Base-by-base conservation (phyloP, 2,888 invertebrate species). In the Kuschelorhynchus macadamiae region DNA sequence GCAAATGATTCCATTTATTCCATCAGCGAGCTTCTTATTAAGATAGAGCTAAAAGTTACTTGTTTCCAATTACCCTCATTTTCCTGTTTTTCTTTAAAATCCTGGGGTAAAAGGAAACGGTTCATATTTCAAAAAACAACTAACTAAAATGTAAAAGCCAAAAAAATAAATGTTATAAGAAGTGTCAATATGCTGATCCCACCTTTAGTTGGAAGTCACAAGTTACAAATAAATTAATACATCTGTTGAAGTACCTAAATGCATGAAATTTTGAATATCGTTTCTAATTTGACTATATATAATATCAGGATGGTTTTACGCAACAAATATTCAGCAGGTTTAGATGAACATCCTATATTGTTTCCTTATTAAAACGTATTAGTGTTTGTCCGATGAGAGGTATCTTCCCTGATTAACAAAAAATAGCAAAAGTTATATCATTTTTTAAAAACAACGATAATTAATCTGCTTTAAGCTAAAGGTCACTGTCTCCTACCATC, bases 1-100 rank as follows among this genome's bases (percentile, higher is more conserved):
- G 36, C 36, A 12, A 36, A 36, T 36, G 12, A 36, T 36, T 36
- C 36, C 36, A 36, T 36, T 36, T 36, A 36, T 12, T n/a, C 36
- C 11, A 36, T 36, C 36, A 36, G n/a, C 3, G 12, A 7, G 11
- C 11, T n/a, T n/a, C 11, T 36, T 36, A 36, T 36, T 36, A 36
- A 7, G 36, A 36, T 36, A 36, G 36, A 36, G 36, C 36, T 2
- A 36, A 36, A 36, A 36, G 36, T 36, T 25, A 25, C 25, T 25
- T 25, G 25, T 25, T 25, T 25, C 25, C 25, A 25, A 25, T 25
- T 25, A 25, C 36, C 36, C 36, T n/a, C 36, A n/a, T 12, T 36
- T 36, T 36, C 12, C 36, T 36, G 36, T 36, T 36, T 36, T 36
- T 36, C 11, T 12, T 36, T 36, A 8, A 32, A 32, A 36, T 7